These are phyloP conservation scores for Styela clava DNA, from an alignment of 23 tunicate species.

Conservation along the genomic window DNA sequence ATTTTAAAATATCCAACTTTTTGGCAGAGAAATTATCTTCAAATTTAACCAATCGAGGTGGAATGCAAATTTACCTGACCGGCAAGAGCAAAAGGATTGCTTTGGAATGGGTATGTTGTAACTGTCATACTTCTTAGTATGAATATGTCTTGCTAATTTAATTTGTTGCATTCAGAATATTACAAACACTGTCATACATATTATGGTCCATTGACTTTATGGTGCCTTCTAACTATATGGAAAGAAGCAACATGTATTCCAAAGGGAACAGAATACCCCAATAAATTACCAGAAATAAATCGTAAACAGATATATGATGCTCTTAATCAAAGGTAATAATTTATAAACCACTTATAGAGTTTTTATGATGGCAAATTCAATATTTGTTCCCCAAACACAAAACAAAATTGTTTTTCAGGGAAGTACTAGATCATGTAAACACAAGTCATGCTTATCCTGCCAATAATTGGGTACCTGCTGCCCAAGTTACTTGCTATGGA, in stretches of 20 bases:
- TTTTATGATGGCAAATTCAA: too few species aligned
- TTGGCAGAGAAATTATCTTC: not conserved
- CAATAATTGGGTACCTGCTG: conserved; percentile 15
- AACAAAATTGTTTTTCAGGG: too few species aligned
- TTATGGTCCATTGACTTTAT: conserved; percentile 7
- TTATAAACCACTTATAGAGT: too few species aligned
- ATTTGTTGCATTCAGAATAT: conserved; percentile 20
- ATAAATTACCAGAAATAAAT: not conserved
- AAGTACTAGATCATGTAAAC: not conserved
- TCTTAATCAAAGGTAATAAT: conserved; percentile 22
- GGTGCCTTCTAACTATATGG: conserved; percentile 14
- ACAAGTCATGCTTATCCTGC: conserved; percentile 8
- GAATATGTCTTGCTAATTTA: too few species aligned
- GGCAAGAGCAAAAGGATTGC: not conserved
- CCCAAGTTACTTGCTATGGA: conserved; percentile 23
- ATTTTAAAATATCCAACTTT: too few species aligned
- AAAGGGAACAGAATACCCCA: conserved; percentile 15
- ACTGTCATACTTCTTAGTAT: too few species aligned
- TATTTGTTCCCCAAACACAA: too few species aligned
- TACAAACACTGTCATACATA: conserved; percentile 14
- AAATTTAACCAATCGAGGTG: conserved; percentile 11
- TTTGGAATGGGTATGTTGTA: conserved; percentile 34
- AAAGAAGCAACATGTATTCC: conserved; percentile 8
- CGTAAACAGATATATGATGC: not conserved
- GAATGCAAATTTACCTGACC: conserved; percentile 19